Percentiles rank a stretch among this genome's conserved stretches.
phyloP scores from a whole-genome alignment of 35 echinoderm and acorn worm species.

The Patiria miniata region DNA sequence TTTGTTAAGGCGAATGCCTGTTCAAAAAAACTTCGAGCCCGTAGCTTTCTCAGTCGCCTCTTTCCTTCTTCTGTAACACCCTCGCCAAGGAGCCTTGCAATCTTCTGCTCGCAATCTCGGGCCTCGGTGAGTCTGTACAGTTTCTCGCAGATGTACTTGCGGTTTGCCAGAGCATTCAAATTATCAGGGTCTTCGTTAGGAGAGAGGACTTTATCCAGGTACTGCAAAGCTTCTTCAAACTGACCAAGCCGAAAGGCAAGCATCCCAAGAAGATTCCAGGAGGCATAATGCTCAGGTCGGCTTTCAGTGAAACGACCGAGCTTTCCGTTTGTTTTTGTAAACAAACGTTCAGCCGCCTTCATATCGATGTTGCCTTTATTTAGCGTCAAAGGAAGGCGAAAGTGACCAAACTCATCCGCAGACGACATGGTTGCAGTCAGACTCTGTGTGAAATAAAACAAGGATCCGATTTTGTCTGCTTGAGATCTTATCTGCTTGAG shows the following conservation, averaged over 20 bases:
- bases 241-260: neutral
- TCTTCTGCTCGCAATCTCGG: neutral
- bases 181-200: neutral
- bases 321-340: neutral
- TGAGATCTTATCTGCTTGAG: too few relatives aligned
- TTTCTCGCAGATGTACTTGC: neutral
- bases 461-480: too few relatives aligned
- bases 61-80: neutral
- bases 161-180: neutral
- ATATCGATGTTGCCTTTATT: neutral
- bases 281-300: constrained; percentile 3
- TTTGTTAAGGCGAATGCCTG: neutral
- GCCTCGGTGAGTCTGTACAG: neutral
- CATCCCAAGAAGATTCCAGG: neutral
- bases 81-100: neutral
- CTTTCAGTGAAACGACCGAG: neutral
- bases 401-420: neutral
- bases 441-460: too few relatives aligned
- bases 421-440: too few relatives aligned
- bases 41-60: neutral
- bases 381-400: neutral
- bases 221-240: neutral
- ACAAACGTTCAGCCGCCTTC: neutral
- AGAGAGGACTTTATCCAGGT: neutral
- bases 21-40: neutral